Evolutionary conservation across 92 coral and sea anemone species (phyloP).

Genomic region (Meandrina meandrites): DNA sequence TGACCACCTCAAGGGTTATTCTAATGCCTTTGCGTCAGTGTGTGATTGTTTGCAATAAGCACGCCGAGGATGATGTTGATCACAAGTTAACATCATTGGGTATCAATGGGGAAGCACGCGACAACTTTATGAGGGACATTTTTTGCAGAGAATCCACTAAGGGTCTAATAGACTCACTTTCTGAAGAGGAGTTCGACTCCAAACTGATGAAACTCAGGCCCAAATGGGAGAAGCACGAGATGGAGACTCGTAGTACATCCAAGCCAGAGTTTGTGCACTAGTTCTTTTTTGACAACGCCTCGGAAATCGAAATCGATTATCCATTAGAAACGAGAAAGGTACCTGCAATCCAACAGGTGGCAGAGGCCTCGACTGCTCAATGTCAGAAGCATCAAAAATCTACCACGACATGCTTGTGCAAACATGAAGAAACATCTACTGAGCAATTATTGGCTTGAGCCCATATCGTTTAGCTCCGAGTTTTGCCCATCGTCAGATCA

Average conservation of each 20-base stretch:
- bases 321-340: neutral
- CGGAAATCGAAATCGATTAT: neutral
- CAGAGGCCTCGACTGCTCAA: neutral
- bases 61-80: no score
- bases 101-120: neutral
- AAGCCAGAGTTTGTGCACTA: no score
- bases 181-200: no score
- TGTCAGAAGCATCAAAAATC: neutral
- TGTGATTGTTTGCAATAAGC: slow-evolving; percentile 2
- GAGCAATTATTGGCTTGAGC: neutral
- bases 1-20: slow-evolving; percentile 30
- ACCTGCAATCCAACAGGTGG: neutral
- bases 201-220: no score
- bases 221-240: no score
- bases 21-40: slow-evolving; percentile 28
- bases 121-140: no score
- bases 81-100: neutral
- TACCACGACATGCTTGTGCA: neutral
- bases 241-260: no score
- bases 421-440: neutral
- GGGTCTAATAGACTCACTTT: no score
- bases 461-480: neutral
- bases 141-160: no score
- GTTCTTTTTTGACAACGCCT: no score
- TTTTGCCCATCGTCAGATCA: neutral